A percentile compares a stretch with the other conserved stretches of the same genome.
Conservation (phyloP, 1,140 invertebrate species). For the Leucophenga varia region DNA sequence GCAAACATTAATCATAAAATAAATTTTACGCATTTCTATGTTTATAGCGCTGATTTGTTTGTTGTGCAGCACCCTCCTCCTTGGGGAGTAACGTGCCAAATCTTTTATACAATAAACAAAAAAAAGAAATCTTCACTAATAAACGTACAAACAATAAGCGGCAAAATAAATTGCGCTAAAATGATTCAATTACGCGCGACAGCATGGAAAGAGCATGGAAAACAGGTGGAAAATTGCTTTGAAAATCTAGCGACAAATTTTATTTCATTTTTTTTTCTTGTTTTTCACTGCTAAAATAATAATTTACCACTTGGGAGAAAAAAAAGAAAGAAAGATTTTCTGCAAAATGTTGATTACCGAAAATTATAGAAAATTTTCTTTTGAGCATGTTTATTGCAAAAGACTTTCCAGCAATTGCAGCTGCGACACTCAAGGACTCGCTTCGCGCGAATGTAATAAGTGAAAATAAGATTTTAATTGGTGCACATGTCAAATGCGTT, state of each 20-base stretch:
- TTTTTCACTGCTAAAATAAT: too few species aligned
- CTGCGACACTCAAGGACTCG: slow-evolving; percentile 17
- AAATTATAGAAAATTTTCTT: slow-evolving; percentile 46
- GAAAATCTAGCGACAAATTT: too few species aligned
- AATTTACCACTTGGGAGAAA: too few species aligned
- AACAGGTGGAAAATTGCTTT: too few species aligned
- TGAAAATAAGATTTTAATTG: slow-evolving; percentile 53
- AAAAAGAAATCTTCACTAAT: too few species aligned
- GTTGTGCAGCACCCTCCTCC: background rate
- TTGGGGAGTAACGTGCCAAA: too few species aligned
- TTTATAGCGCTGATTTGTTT: slow-evolving; percentile 27
- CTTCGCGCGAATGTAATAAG: slow-evolving; percentile 43
- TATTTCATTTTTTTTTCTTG: too few species aligned
- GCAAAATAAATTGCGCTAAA: slow-evolving; percentile 52
- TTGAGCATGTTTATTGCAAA: slow-evolving; percentile 44
- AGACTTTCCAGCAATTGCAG: slow-evolving; percentile 14
- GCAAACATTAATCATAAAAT: slow-evolving; percentile 48
- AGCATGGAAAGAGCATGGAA: background rate
- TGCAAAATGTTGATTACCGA: slow-evolving; percentile 24
- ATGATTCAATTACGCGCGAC: slow-evolving; percentile 46
- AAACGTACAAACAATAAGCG: slow-evolving; percentile 13
- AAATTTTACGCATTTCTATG: slow-evolving; percentile 54
- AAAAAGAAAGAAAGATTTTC: slow-evolving; percentile 25
- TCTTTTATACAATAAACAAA: too few species aligned
- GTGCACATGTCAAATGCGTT: slow-evolving; percentile 14